phyloP scores from a whole-genome alignment of 2,797 vertebrate species.

The Enteromius treurensis region DNA sequence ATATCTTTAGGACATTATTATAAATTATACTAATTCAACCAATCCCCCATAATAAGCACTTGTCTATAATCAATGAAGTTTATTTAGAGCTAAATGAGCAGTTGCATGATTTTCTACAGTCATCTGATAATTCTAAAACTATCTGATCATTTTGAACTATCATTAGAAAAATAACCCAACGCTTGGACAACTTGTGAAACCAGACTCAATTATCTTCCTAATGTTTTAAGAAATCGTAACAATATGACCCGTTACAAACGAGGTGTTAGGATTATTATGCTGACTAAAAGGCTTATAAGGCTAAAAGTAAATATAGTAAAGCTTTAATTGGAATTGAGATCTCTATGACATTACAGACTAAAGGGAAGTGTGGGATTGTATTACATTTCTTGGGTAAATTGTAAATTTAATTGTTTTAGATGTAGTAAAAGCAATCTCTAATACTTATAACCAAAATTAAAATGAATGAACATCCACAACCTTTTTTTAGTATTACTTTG shows the following conservation, averaged over 20 bases:
- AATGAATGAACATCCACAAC: neutral
- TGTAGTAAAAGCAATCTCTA: neutral
- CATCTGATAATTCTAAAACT: neutral
- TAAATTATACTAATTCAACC: conserved; percentile 2
- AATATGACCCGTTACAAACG: neutral
- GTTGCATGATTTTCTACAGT: neutral
- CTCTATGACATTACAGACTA: neutral
- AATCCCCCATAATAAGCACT: neutral
- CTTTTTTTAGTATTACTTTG: neutral
- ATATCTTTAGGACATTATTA: neutral
- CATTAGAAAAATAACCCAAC: neutral
- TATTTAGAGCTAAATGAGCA: neutral
- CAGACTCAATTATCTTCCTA: neutral
- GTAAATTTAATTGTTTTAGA: neutral
- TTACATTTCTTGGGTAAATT: neutral
- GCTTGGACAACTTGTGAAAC: neutral
- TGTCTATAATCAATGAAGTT: neutral
- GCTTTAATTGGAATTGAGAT: neutral
- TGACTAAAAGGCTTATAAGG: neutral
- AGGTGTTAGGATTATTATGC: neutral
- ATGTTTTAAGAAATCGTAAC: neutral
- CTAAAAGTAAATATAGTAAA: neutral
- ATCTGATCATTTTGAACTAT: neutral
- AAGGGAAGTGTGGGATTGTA: neutral
- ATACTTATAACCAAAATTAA: neutral